Conservation (phyloP, 2,888 invertebrate genomes). For the Dryococelus australis region DNA sequence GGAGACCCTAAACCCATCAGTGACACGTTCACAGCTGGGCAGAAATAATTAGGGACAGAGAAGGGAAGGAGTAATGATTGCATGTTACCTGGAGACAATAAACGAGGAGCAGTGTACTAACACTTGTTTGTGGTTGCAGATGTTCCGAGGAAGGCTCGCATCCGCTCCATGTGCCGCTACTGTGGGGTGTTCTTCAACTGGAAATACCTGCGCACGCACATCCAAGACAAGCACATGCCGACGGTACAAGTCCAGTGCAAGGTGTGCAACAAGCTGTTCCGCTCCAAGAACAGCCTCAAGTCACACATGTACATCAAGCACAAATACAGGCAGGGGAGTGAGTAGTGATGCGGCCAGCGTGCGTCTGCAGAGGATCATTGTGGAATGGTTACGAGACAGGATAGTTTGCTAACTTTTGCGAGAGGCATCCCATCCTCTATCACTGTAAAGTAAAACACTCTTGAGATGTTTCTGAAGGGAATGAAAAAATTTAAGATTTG, state of each 20-base stretch:
- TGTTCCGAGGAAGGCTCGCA: neutral
- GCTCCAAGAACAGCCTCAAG: conserved; percentile 7
- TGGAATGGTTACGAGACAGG: too few relatives aligned
- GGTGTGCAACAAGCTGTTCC: neutral
- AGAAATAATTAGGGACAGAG: too few relatives aligned
- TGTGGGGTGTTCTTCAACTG: conserved; percentile 10
- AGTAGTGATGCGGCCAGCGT: neutral
- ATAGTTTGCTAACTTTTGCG: too few relatives aligned
- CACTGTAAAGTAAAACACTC: too few relatives aligned
- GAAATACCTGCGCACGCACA: conserved; percentile 1
- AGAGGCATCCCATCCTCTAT: too few relatives aligned
- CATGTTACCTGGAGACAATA: neutral
- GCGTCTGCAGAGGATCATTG: too few relatives aligned
- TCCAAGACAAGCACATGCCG: neutral
- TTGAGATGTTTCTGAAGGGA: too few relatives aligned
- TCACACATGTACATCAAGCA: conserved; percentile 9
- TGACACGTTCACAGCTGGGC: too few relatives aligned
- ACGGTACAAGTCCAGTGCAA: neutral
- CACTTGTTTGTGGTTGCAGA: neutral
- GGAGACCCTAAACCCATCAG: too few relatives aligned
- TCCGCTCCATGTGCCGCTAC: neutral
- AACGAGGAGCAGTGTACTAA: neutral
- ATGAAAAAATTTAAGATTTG: too few relatives aligned
- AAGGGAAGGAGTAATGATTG: too few relatives aligned
- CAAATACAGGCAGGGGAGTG: neutral